A percentile compares a stretch with the other conserved stretches of the same genome.
These are phyloP conservation scores for Meta bourneti DNA, from an alignment of 2,888 invertebrate species.

Conservation along the genomic window DNA sequence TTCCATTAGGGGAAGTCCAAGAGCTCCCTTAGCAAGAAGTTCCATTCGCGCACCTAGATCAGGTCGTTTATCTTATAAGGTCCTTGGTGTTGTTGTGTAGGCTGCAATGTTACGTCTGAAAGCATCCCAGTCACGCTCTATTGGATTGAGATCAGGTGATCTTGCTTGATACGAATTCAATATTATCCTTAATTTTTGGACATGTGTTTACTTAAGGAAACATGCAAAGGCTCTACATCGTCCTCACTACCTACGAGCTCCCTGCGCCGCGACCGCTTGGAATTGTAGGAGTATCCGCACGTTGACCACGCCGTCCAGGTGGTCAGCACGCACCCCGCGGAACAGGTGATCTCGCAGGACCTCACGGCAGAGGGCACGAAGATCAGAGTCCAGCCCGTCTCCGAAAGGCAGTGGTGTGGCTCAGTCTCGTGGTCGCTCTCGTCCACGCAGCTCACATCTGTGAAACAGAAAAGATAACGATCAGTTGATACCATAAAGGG, in stretches of 20 bases:
- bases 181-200: too few relatives aligned
- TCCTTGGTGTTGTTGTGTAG: too few relatives aligned
- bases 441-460: constrained; percentile 62
- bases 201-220: too few relatives aligned
- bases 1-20: too few relatives aligned
- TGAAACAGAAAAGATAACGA: not conserved
- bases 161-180: too few relatives aligned
- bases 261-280: constrained; percentile 41
- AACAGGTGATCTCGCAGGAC: constrained; percentile 62
- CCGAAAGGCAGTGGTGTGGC: constrained; percentile 33
- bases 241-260: constrained; percentile 66
- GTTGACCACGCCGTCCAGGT: constrained; percentile 58
- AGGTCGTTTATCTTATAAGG: too few relatives aligned
- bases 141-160: too few relatives aligned
- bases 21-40: too few relatives aligned
- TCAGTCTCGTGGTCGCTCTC: constrained; percentile 8
- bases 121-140: too few relatives aligned
- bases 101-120: too few relatives aligned
- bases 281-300: constrained; percentile 34
- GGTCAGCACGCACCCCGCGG: constrained; percentile 53
- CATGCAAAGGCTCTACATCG: not conserved
- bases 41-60: too few relatives aligned
- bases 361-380: constrained; percentile 52
- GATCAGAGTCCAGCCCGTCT: not conserved
- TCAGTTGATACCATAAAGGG: not conserved